Percentiles rank a stretch among this genome's conserved stretches.
These are phyloP conservation scores for Clupea harengus DNA, from an alignment of 2,113 vertebrate genomes.

Conservation along the genomic window DNA sequence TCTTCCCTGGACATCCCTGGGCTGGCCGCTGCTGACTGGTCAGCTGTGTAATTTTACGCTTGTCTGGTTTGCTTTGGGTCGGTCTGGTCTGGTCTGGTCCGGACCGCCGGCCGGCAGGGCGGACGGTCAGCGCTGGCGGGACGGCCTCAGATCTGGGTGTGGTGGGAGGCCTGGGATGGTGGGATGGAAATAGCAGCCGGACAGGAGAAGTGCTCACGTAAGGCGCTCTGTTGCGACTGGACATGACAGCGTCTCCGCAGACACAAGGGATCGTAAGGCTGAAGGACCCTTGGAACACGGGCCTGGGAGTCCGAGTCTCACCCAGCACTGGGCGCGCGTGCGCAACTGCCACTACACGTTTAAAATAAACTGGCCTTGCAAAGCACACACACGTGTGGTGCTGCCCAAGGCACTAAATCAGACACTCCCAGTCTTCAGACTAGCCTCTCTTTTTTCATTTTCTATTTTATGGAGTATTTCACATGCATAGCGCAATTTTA, in stretches of 20 bases:
- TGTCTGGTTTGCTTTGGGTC: constrained; percentile 38
- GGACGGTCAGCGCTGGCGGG: constrained; percentile 37
- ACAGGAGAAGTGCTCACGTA: constrained; percentile 26
- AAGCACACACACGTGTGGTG: neutral
- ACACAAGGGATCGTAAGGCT: neutral
- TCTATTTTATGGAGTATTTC: no score
- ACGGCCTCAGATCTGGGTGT: constrained; percentile 57
- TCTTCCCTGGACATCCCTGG: constrained; percentile 49
- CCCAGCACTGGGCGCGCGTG: neutral
- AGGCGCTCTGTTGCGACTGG: neutral
- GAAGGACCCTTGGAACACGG: neutral
- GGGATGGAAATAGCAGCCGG: constrained; percentile 70
- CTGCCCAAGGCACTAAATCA: neutral
- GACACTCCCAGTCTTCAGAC: neutral
- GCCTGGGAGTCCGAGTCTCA: neutral
- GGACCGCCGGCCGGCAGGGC: no score
- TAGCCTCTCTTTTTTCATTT: neutral
- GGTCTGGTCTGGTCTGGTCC: constrained; percentile 23
- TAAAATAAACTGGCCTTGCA: neutral
- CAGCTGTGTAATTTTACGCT: constrained; percentile 48
- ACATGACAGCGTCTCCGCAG: neutral
- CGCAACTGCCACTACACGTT: neutral
- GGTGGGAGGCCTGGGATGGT: constrained; percentile 57
- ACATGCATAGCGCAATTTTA: neutral
- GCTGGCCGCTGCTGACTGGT: constrained; percentile 35